phyloP scores from a whole-genome alignment of 2,797 vertebrate species.

The Phyllotis vaccarum region DNA sequence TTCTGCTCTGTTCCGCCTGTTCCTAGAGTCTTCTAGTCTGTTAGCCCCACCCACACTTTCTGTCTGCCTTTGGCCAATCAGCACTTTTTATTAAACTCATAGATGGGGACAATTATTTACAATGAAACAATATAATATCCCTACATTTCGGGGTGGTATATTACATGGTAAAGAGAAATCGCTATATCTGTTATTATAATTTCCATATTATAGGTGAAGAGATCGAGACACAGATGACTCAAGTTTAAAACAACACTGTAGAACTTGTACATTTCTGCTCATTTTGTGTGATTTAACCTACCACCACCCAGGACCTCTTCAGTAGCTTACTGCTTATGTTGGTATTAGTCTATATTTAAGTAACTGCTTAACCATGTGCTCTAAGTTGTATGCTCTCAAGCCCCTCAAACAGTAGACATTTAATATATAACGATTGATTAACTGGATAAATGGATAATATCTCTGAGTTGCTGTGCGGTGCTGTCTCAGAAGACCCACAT shows the following conservation, averaged over 20 bases:
- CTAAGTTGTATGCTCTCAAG: neutral
- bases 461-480: neutral
- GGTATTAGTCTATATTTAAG: slow-evolving; percentile 28
- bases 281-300: slow-evolving; percentile 17
- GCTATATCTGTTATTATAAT: neutral
- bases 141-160: neutral
- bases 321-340: neutral
- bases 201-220: slow-evolving; percentile 21
- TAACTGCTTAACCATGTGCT: slow-evolving; percentile 43
- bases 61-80: too few species aligned
- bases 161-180: neutral
- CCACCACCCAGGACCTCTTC: neutral
- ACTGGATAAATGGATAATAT: neutral
- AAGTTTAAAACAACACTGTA: neutral
- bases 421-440: slow-evolving; percentile 15
- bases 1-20: too few species aligned
- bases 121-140: too few species aligned
- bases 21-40: too few species aligned
- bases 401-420: neutral
- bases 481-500: slow-evolving; percentile 18
- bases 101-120: too few species aligned
- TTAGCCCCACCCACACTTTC: too few species aligned
- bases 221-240: slow-evolving; percentile 29
- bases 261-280: neutral
- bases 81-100: too few species aligned